Conservation (phyloP, 2,797 vertebrate species). For the Balearica regulorum region DNA sequence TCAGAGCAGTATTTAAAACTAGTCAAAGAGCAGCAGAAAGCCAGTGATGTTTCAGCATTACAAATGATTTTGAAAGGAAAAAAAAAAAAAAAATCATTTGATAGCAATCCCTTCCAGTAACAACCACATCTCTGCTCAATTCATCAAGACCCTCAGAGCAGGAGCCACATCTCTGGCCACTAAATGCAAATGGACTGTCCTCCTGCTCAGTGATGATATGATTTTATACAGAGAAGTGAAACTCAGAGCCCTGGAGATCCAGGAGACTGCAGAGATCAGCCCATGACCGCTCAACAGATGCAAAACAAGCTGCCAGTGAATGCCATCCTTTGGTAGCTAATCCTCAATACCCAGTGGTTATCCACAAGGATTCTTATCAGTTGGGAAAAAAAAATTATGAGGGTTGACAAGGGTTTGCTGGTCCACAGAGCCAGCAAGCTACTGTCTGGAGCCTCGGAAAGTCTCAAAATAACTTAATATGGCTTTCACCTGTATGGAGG, state of each 20-base stretch:
- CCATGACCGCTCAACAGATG: accelerated
- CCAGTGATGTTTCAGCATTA: accelerated
- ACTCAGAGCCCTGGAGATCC: not conserved
- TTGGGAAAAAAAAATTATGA: not conserved
- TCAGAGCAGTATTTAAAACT: not conserved
- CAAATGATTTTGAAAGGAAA: not conserved
- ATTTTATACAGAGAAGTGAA: not conserved
- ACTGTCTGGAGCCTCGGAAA: not conserved
- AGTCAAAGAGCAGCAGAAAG: not conserved
- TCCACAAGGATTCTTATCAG: not conserved
- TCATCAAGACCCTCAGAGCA: not conserved
- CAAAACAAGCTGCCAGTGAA: not conserved
- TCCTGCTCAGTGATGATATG: not conserved
- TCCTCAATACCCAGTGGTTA: not conserved
- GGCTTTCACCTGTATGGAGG: accelerated
- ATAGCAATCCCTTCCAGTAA: not conserved
- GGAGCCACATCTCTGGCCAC: accelerated
- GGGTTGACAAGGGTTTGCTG: not conserved
- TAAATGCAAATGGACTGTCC: not conserved
- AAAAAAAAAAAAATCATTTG: not conserved
- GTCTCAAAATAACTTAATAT: accelerated
- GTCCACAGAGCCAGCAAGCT: not conserved
- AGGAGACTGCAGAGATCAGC: not conserved
- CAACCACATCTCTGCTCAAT: accelerated
- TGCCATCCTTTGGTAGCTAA: not conserved